A percentile compares a stretch with the other conserved stretches of the same genome.
Conservation (phyloP, 1,140 invertebrate species). For the Drosophila ananassae region DNA sequence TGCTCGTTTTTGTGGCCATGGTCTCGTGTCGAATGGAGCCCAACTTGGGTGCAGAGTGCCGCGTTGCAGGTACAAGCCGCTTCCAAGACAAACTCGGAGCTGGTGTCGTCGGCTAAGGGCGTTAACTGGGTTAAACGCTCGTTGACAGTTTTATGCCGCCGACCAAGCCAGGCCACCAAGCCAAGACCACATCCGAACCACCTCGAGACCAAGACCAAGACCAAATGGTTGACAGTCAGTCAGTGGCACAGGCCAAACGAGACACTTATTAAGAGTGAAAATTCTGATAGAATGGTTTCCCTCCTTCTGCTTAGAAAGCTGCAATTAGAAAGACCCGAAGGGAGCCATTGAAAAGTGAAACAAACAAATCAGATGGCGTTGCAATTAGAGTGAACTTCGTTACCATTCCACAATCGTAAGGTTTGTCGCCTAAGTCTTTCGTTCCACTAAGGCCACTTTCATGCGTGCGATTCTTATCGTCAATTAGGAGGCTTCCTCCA, state of each 20-base stretch:
- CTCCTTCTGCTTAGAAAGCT: conserved; percentile 64
- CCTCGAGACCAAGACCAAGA: conserved; percentile 23
- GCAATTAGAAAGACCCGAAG: conserved; percentile 61
- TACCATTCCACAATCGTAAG: conserved; percentile 42
- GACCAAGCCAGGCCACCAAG: conserved; percentile 14
- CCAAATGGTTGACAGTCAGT: conserved; percentile 65
- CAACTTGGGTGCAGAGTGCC: conserved; percentile 28
- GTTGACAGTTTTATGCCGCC: conserved; percentile 76
- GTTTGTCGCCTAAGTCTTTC: conserved; percentile 57
- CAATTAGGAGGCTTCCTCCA: conserved; percentile 48
- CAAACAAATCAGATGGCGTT: conserved; percentile 60
- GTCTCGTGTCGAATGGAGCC: conserved; percentile 60
- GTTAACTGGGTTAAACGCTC: conserved; percentile 79
- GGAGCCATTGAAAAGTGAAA: conserved; percentile 60
- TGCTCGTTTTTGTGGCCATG: conserved; percentile 51
- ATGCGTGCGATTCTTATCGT: conserved; percentile 58
- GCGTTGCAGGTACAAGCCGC: conserved; percentile 12
- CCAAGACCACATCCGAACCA: conserved; percentile 33
- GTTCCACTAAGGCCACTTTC: conserved; percentile 45
- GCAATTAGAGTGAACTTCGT: conserved; percentile 53
- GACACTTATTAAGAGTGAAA: conserved; percentile 81
- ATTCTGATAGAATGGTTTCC: conserved; percentile 67
- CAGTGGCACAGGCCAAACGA: conserved; percentile 76
- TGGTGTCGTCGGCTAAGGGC: conserved; percentile 65
- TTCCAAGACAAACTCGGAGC: conserved; percentile 12